These are phyloP conservation scores for Drosophila gaucha DNA, from an alignment of 2,888 invertebrate species.

Conservation along the genomic window DNA sequence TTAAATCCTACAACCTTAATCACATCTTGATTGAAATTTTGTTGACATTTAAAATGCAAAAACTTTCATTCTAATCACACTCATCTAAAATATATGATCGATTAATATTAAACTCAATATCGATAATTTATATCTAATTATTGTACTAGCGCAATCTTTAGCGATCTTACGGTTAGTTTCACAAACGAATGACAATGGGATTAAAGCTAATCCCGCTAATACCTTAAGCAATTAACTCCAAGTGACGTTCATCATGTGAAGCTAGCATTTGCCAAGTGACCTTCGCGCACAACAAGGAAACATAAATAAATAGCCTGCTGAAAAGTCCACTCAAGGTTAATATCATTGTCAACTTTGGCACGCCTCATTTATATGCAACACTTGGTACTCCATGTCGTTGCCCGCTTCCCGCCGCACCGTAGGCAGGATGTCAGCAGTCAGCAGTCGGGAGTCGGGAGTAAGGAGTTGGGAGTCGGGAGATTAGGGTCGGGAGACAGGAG, in stretches of 20 bases:
- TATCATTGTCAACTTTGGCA: constrained; percentile 76
- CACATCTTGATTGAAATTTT: too few species aligned
- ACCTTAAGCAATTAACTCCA: not conserved
- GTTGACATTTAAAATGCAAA: too few species aligned
- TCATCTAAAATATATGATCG: too few species aligned
- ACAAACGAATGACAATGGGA: not conserved
- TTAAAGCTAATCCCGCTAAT: not conserved
- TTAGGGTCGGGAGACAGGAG: constrained; percentile 1
- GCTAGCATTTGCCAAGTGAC: constrained; percentile 21
- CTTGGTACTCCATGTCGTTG: constrained; percentile 18
- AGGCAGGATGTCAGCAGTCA: constrained; percentile 14
- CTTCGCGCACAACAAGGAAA: constrained; percentile 17
- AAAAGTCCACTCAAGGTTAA: constrained; percentile 69
- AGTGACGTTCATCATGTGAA: not conserved
- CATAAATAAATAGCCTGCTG: constrained; percentile 20
- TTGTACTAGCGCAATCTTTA: too few species aligned
- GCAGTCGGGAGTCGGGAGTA: not conserved
- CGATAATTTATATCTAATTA: too few species aligned
- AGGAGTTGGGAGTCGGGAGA: constrained; percentile 11
- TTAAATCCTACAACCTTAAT: too few species aligned
- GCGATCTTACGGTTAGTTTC: too few species aligned
- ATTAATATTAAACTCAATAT: too few species aligned
- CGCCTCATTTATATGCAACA: constrained; percentile 75
- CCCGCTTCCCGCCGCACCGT: not conserved
- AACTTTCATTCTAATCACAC: too few species aligned